Conservation (phyloP, 2,113 vertebrate genomes). For the Sapajus apella region DNA sequence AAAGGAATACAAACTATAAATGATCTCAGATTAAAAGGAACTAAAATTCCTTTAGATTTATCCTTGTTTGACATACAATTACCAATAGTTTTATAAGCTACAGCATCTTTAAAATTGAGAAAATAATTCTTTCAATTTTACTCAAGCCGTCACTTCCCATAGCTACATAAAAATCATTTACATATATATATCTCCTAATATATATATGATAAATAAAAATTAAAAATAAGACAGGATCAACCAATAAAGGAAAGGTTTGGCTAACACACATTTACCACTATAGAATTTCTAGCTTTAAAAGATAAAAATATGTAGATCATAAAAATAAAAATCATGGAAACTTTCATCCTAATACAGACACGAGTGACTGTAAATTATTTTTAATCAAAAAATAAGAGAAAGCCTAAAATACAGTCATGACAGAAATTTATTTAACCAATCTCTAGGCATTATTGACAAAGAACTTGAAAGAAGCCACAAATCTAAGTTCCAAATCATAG, state of each 20-base stretch:
- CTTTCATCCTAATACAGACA: background rate
- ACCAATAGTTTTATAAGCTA: background rate
- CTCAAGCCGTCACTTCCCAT: no score
- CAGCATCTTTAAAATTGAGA: background rate
- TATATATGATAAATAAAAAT: background rate
- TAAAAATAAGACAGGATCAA: slow-evolving; percentile 5
- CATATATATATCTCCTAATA: background rate
- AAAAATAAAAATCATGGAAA: slow-evolving; percentile 14
- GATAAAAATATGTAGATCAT: background rate
- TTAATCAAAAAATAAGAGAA: background rate
- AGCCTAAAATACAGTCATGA: background rate
- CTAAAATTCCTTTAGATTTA: background rate
- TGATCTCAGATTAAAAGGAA: background rate
- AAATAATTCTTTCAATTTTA: background rate
- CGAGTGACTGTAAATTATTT: background rate
- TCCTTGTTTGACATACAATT: background rate
- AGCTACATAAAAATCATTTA: background rate
- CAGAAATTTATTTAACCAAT: background rate
- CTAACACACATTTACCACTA: background rate
- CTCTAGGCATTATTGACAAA: background rate
- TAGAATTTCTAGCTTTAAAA: background rate
- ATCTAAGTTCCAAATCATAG: background rate
- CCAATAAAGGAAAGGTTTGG: background rate
- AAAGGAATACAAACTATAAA: background rate
- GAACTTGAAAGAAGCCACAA: background rate